Evolutionary conservation across 1,140 invertebrate species (phyloP).

Genomic region (Drosophila gunungcola): DNA sequence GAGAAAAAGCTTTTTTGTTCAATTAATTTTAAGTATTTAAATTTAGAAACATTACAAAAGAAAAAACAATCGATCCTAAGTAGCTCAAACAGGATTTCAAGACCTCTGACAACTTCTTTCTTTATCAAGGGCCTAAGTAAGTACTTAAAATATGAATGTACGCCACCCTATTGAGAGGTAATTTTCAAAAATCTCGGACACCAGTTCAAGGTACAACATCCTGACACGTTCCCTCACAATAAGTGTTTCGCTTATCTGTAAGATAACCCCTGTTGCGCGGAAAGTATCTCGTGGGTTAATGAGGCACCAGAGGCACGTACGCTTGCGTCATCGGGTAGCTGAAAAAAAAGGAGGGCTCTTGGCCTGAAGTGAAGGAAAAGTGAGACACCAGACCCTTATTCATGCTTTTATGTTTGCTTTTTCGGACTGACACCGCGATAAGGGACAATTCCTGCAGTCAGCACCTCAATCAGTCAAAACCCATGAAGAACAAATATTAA

Average conservation of each 20-base stretch:
- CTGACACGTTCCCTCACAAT: constrained; percentile 6
- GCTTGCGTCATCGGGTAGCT: constrained; percentile 41
- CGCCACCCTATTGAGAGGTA: constrained; percentile 10
- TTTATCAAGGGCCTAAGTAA: no score
- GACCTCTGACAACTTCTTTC: neutral
- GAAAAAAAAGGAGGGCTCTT: neutral
- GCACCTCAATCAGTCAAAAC: constrained; percentile 76
- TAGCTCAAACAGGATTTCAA: neutral
- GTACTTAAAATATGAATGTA: neutral
- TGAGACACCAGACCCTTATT: constrained; percentile 18
- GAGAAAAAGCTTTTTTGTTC: no score
- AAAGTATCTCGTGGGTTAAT: constrained; percentile 32
- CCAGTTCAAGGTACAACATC: constrained; percentile 12
- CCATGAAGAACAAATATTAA: constrained; percentile 61
- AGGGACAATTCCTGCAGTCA: constrained; percentile 46
- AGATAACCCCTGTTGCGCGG: constrained; percentile 26
- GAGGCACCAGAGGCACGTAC: constrained; percentile 24
- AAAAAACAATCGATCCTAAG: no score
- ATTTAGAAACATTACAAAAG: no score
- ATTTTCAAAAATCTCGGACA: constrained; percentile 19
- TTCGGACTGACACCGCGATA: constrained; percentile 52
- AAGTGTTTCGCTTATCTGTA: constrained; percentile 25
- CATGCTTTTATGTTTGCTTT: constrained; percentile 30
- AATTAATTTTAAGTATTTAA: no score
- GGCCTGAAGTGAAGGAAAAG: neutral